These are phyloP conservation scores for Chauna torquata DNA, from an alignment of 2,113 vertebrate genomes.

Conservation along the genomic window DNA sequence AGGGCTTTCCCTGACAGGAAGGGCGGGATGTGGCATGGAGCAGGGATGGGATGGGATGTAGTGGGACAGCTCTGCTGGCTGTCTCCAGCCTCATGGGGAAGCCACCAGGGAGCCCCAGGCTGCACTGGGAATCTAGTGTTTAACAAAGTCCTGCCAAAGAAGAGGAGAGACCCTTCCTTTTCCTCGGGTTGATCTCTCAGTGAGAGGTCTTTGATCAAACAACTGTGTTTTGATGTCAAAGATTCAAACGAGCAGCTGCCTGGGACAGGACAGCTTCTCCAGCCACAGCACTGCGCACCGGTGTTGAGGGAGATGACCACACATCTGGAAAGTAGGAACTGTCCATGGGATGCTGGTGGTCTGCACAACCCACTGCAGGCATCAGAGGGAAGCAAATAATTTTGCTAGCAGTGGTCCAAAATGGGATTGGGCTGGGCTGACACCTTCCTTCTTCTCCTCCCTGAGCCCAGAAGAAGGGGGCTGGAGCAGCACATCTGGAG, in stretches of 20 bases:
- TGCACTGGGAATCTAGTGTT: not conserved
- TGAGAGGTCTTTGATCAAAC: not conserved
- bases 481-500: not conserved
- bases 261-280: not conserved
- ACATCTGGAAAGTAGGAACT: not conserved
- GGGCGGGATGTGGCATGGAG: accelerated
- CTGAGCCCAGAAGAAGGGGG: not conserved
- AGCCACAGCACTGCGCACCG: not conserved
- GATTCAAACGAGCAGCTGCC: not conserved
- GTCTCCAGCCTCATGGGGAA: not conserved
- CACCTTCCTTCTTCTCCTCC: not conserved
- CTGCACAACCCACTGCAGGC: not conserved
- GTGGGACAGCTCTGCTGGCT: not conserved
- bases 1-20: not conserved
- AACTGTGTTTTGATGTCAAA: not conserved
- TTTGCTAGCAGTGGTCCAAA: not conserved
- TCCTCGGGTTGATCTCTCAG: not conserved
- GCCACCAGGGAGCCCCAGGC: not conserved
- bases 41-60: not conserved
- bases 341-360: not conserved
- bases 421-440: not conserved
- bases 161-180: not conserved
- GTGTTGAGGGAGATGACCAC: accelerated
- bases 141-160: not conserved
- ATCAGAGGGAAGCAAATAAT: not conserved